These are phyloP conservation scores for Glareola pratincola DNA, from an alignment of 2,113 vertebrate genomes.

Conservation along the genomic window DNA sequence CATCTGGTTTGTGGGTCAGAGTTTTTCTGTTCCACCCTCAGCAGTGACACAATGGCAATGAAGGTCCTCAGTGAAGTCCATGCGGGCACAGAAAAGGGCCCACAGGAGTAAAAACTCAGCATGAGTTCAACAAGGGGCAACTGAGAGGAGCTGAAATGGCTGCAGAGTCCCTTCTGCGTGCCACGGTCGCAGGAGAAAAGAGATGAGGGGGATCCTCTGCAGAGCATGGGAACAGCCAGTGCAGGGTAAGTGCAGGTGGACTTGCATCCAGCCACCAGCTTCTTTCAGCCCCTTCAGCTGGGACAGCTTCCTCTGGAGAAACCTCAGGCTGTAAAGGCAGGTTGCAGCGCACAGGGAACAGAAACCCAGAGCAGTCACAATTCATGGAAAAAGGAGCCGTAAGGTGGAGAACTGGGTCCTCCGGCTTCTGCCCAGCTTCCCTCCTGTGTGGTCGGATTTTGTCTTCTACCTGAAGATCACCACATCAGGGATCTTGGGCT, in stretches of 20 bases:
- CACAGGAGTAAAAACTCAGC: not conserved
- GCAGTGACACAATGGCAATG: not conserved
- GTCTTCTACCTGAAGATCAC: not conserved
- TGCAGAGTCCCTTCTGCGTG: not conserved
- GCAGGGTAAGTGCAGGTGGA: not conserved
- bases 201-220: not conserved
- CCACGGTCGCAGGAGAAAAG: not conserved
- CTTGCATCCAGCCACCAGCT: not conserved
- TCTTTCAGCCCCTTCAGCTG: not conserved
- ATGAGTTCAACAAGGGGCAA: not conserved
- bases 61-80: not conserved
- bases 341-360: not conserved
- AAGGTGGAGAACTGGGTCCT: not conserved
- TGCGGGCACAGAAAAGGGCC: not conserved
- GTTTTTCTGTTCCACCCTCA: not conserved
- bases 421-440: rapidly evolving
- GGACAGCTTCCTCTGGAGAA: not conserved
- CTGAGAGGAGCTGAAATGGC: not conserved
- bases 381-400: not conserved
- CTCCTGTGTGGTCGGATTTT: not conserved
- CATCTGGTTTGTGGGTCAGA: rapidly evolving
- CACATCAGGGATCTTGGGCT: not conserved
- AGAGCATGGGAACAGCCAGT: not conserved
- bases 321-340: not conserved
- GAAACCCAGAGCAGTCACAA: not conserved